These are phyloP conservation scores for Neria commutata DNA, from an alignment of 2,888 invertebrate species.

Conservation along the genomic window DNA sequence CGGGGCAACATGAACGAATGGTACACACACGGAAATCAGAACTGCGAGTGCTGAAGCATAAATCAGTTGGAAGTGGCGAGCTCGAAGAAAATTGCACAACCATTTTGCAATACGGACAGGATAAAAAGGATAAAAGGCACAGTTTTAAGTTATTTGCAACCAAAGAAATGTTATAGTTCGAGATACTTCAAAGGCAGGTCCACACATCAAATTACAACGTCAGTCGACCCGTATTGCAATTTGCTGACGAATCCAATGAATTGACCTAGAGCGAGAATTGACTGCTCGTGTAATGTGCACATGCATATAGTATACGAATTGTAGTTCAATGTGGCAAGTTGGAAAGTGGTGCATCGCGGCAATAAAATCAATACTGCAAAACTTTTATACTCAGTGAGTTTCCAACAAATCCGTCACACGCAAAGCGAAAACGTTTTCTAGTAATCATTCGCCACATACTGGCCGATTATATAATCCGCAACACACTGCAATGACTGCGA, in stretches of 20 bases:
- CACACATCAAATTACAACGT: too few species aligned
- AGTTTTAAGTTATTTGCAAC: not conserved
- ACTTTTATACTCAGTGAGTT: too few species aligned
- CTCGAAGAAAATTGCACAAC: not conserved
- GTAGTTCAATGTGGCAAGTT: too few species aligned
- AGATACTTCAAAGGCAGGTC: not conserved
- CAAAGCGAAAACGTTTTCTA: not conserved
- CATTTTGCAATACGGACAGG: too few species aligned
- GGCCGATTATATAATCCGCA: constrained; percentile 25
- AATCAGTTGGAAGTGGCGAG: not conserved
- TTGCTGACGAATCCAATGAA: not conserved
- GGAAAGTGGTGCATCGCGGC: not conserved
- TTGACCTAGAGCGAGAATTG: not conserved
- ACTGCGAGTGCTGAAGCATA: constrained; percentile 5
- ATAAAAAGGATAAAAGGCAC: not conserved
- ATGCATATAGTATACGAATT: not conserved
- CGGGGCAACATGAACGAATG: constrained; percentile 16
- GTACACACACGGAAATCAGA: constrained; percentile 22
- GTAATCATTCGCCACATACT: constrained; percentile 12
- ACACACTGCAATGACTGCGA: constrained; percentile 10
- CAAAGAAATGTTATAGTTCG: not conserved
- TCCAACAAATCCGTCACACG: not conserved
- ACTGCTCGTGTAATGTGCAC: constrained; percentile 19
- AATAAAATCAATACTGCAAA: constrained; percentile 16
- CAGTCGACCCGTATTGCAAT: not conserved